These are phyloP conservation scores for Sebastolobus alascanus DNA, from an alignment of 2,797 vertebrate species.

Conservation along the genomic window DNA sequence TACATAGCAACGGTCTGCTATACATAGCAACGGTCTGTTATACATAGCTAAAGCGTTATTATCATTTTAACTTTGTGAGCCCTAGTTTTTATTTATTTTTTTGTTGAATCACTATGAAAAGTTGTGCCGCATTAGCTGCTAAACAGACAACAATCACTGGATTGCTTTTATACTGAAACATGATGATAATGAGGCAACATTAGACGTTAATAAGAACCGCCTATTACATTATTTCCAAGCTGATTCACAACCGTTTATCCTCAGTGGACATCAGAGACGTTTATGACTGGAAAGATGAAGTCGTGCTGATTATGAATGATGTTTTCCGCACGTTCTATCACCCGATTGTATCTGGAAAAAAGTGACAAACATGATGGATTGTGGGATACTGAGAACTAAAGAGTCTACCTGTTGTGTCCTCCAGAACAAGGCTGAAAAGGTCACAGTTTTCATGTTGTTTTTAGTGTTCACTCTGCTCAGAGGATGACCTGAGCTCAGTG, in stretches of 20 bases:
- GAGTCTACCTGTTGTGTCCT: not conserved
- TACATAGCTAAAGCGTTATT: no score
- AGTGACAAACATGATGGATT: not conserved
- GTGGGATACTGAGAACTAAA: not conserved
- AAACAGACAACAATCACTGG: not conserved
- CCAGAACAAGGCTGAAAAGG: not conserved
- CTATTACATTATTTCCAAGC: not conserved
- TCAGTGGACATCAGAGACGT: not conserved
- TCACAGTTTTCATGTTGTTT: not conserved
- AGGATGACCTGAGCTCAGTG: not conserved
- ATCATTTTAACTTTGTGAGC: not conserved
- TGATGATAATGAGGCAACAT: not conserved
- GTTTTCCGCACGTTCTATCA: not conserved
- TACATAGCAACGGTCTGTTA: no score
- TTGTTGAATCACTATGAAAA: no score
- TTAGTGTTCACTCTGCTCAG: not conserved
- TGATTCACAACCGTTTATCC: not conserved
- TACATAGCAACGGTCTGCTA: no score
- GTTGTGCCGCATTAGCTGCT: not conserved
- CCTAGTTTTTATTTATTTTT: accelerated
- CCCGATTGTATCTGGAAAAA: accelerated
- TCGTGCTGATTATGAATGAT: not conserved
- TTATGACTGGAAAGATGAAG: not conserved
- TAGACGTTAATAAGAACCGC: accelerated
- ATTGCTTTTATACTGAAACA: not conserved